A percentile compares a stretch with the other conserved stretches of the same genome.
These are phyloP conservation scores for Ruditapes philippinarum DNA, from an alignment of 1,140 invertebrate species.

Conservation along the genomic window DNA sequence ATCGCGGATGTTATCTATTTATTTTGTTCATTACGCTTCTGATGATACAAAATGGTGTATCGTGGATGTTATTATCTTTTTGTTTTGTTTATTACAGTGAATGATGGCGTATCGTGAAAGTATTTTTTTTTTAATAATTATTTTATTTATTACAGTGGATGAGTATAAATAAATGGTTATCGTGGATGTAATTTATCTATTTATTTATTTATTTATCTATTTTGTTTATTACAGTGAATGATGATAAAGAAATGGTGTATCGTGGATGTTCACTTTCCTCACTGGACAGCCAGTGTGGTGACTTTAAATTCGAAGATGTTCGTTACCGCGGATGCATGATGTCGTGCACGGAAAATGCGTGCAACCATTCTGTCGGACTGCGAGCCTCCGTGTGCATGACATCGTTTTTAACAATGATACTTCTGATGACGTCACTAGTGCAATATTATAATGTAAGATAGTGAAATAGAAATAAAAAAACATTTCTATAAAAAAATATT, in stretches of 20 bases:
- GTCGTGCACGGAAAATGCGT: constrained; percentile 62
- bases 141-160: too few relatives aligned
- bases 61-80: too few relatives aligned
- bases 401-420: neutral
- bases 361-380: constrained; percentile 21
- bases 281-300: constrained; percentile 57
- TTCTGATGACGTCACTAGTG: neutral
- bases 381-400: neutral
- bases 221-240: constrained; percentile 46
- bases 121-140: too few relatives aligned
- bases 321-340: constrained; percentile 58
- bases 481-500: too few relatives aligned
- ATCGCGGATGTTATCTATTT: too few relatives aligned
- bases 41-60: constrained; percentile 57
- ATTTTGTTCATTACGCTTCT: constrained; percentile 30
- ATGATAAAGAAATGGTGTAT: constrained; percentile 56
- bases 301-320: constrained; percentile 62
- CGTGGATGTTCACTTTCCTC: constrained; percentile 55
- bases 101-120: too few relatives aligned
- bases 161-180: too few relatives aligned
- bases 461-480: neutral
- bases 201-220: too few relatives aligned
- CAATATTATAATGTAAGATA: neutral
- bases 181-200: too few relatives aligned
- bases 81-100: too few relatives aligned